Conservation (phyloP, 2,888 invertebrate genomes). For the Tuberolachnus salignus region DNA sequence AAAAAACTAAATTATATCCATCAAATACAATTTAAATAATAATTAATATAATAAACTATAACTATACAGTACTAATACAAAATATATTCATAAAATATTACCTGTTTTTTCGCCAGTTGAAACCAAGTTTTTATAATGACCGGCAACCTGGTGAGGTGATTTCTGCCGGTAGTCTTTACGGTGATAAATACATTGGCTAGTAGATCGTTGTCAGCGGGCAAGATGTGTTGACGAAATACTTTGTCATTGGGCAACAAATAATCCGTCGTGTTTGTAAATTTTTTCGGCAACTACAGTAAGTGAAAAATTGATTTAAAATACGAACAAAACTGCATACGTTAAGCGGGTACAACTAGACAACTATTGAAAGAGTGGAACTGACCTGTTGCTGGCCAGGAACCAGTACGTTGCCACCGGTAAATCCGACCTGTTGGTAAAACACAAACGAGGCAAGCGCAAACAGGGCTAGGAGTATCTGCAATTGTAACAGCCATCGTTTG, state of each 20-base stretch:
- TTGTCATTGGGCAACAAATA: not conserved
- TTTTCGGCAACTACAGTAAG: not conserved
- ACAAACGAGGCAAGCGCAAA: constrained; percentile 45
- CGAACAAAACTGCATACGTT: not conserved
- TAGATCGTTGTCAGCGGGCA: not conserved
- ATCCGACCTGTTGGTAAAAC: constrained; percentile 46
- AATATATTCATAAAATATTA: constrained; percentile 63
- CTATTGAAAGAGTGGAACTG: not conserved
- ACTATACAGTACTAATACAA: no score
- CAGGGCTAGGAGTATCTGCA: constrained; percentile 46
- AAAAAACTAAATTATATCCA: no score
- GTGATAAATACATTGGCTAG: constrained; percentile 91
- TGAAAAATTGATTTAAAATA: not conserved
- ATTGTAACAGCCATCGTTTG: constrained; percentile 46
- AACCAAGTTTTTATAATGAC: constrained; percentile 95
- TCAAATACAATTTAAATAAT: not conserved
- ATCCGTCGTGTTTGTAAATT: not conserved
- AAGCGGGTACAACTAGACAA: no score
- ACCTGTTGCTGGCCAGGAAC: constrained; percentile 23
- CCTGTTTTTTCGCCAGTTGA: constrained; percentile 88
- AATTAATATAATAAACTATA: no score
- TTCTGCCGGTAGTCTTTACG: constrained; percentile 91
- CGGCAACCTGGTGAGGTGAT: constrained; percentile 82
- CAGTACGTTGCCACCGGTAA: not conserved
- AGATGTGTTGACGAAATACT: not conserved